Evolutionary conservation across 1,140 invertebrate species (phyloP), one percentile per base, ranked within the genome.

Genomic region (Caerostris extrusa): DNA sequence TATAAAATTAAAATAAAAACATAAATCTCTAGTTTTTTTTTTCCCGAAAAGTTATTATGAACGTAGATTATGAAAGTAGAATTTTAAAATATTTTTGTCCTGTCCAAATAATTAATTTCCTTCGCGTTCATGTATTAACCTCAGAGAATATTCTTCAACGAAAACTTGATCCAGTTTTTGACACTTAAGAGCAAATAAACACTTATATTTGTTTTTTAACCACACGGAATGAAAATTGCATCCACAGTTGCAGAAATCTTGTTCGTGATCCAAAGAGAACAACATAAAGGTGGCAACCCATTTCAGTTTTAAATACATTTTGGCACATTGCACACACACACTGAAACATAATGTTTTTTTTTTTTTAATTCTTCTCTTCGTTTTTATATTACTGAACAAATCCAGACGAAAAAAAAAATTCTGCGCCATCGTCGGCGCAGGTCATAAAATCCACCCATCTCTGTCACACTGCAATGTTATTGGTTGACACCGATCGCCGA

Each of bases 291-390:
- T 50, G 61, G 61, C 12, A 67, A 77, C 71, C 71, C 8, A 77
- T 12, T 53, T 53, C 8, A 53, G 12, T 3, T 60, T 85, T 67
- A 67, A 67, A 61, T 64, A 88, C 86, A 71, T 69, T 90, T 90
- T 90, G 88, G 88, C 88, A 90, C 88, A 71, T 90, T 58, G 55
- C 67, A 71, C 34, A 34, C 34, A 34, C 34, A 34, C 88, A 77
- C 64, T 58, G 19, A 90, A n/a, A 90, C 67, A 19, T 55, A 77
- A 19, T 71, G 7, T 85, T 7, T 58, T 19, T 58, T 19, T 19
- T 50, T 60, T 34, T 34, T 34, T 34, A 34, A 34, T 34, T 34
- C 2, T 34, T n/a, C 19, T n/a, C 57, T 50, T 12, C 57, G 57
- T 10, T 50, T 5, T 57, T 55, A 50, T 88, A 88, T 67, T 88